Base-by-base conservation (phyloP, 2,888 invertebrate genomes). In the Dryobotodes eremita region DNA sequence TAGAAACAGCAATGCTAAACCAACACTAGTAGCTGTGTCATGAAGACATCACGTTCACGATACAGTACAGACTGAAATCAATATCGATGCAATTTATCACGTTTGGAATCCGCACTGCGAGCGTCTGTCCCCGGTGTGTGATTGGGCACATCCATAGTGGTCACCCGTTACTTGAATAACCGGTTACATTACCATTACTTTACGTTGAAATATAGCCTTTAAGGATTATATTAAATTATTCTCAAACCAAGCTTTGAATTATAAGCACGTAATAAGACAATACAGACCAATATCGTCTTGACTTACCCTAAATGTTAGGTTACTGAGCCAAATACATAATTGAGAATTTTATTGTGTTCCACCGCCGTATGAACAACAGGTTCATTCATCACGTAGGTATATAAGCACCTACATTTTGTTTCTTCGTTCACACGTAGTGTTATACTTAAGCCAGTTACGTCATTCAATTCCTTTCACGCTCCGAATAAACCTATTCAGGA, bases 61-160 rank as follows among this genome's bases (percentile, higher is more conserved):
- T 48, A 55, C 71, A 70, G 75, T 75, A 64, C 66, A 74, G 53
- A 65, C 66, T 77, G 84, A 86, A 85, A 83, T 86, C 85, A 85
- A 86, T 86, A 84, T 84, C 75, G 55, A 55, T 86, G 77, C 86
- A 86, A 86, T 86, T 78, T 76, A 81, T 86, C 81, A 84, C 68
- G 81, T 78, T 86, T 66, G 81, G 48, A 81, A 76, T 81, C 81
- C 78, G 77, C 81, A 84, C 62, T 80, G 86, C 78, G 74, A 71
- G 77, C 69, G 73, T 74, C 64, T 77, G 86, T 86, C 86, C 85
- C 86, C 68, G 59, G 81, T 66, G 86, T 78, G 80, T 83, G 80
- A 86, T 85, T 86, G 77, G 81, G 68, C 62, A 75, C 75, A 86
- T 86, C 80, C 53, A 77, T 75, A 86, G 80, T 75, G 86, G 72